phyloP scores from a whole-genome alignment of 1,140 invertebrate genomes.

The Drosophila navojoa region DNA sequence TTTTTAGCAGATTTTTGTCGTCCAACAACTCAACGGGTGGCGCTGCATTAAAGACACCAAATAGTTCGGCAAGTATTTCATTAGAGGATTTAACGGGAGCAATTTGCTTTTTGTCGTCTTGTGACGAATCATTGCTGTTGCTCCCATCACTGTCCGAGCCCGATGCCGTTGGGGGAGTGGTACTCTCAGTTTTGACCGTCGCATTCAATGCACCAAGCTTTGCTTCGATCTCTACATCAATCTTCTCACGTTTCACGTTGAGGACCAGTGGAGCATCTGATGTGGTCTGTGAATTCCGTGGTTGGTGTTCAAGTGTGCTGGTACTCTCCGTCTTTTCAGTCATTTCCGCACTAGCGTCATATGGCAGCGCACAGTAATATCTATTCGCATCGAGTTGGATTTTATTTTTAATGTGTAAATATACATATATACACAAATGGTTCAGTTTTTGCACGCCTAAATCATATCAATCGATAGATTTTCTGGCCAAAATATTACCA shows the following conservation, averaged over 20 bases:
- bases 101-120: slow-evolving; percentile 83
- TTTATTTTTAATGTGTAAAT: slow-evolving; percentile 8
- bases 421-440: slow-evolving; percentile 27
- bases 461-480: slow-evolving; percentile 35
- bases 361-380: background rate
- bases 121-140: slow-evolving; percentile 38
- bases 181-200: slow-evolving; percentile 43
- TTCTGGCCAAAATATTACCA: slow-evolving; percentile 13
- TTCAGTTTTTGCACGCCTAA: slow-evolving; percentile 35
- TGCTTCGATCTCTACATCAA: slow-evolving; percentile 63
- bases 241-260: slow-evolving; percentile 58
- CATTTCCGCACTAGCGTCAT: slow-evolving; percentile 36
- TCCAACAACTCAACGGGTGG: slow-evolving; percentile 85
- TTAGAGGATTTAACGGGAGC: slow-evolving; percentile 88
- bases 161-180: background rate
- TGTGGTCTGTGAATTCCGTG: slow-evolving; percentile 12
- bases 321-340: slow-evolving; percentile 55
- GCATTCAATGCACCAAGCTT: slow-evolving; percentile 62
- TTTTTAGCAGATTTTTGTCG: slow-evolving; percentile 78
- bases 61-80: slow-evolving; percentile 91
- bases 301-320: slow-evolving; percentile 34
- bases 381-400: slow-evolving; percentile 1
- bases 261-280: slow-evolving; percentile 2
- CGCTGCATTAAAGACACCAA: slow-evolving; percentile 86
- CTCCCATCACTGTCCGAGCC: slow-evolving; percentile 26